Conservation (phyloP, 2,888 invertebrate genomes). For the Pemphredon lugubris region DNA sequence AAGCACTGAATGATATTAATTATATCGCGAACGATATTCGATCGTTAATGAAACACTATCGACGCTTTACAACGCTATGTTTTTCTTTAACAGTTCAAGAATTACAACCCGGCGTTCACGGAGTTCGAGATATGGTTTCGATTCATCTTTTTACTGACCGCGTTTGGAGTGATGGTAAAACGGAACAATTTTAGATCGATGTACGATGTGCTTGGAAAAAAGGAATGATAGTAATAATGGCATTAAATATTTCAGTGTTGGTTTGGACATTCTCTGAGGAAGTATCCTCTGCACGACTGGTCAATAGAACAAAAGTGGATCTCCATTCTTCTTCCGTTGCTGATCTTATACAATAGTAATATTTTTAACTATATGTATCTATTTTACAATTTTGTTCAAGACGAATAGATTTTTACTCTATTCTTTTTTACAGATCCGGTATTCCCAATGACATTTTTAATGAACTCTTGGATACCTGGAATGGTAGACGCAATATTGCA, state of each 20-base stretch:
- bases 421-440: constrained; percentile 89
- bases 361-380: neutral
- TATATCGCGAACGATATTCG: neutral
- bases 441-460: constrained; percentile 94
- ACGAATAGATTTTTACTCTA: constrained; percentile 4
- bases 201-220: neutral
- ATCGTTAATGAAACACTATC: no score
- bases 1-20: constrained; percentile 65
- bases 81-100: constrained; percentile 89
- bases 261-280: constrained; percentile 94
- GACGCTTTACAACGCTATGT: constrained; percentile 10
- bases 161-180: constrained; percentile 93
- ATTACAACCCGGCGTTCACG: constrained; percentile 97
- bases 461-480: constrained; percentile 95
- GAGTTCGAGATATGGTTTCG: constrained; percentile 99
- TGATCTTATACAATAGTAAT: constrained; percentile 96
- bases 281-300: constrained; percentile 95
- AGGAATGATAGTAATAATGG: neutral
- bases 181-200: neutral
- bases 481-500: constrained; percentile 95
- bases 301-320: constrained; percentile 99
- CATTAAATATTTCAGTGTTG: constrained; percentile 88
- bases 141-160: constrained; percentile 93
- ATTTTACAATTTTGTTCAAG: neutral
- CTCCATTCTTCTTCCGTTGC: constrained; percentile 91